Percentiles rank a stretch among this genome's conserved stretches.
phyloP scores from a whole-genome alignment of 2,888 invertebrate genomes.

The Xylota segnis region DNA sequence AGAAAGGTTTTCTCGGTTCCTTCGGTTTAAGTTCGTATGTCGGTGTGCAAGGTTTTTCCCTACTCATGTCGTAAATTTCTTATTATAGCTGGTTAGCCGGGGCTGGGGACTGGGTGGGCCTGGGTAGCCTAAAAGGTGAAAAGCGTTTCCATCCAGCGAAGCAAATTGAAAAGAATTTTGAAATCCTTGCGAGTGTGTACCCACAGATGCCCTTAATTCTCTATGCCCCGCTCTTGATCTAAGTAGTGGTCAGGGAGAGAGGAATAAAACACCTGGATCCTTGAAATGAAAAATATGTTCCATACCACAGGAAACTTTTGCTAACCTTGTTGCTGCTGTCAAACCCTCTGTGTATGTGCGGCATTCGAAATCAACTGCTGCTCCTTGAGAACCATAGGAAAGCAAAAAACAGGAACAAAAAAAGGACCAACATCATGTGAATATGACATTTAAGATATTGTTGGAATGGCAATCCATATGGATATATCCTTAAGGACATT shows the following conservation, averaged over 20 bases:
- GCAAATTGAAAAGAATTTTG: not conserved
- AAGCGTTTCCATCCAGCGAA: not conserved
- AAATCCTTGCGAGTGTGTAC: too few relatives aligned
- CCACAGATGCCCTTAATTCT: not conserved
- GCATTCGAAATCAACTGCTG: slow-evolving; percentile 34
- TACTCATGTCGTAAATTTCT: slow-evolving; percentile 26
- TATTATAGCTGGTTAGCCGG: not conserved
- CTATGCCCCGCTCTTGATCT: slow-evolving; percentile 2
- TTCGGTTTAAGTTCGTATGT: slow-evolving; percentile 12
- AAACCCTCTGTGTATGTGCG: slow-evolving; percentile 1
- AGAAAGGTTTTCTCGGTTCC: slow-evolving; percentile 48
- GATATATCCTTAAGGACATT: slow-evolving; percentile 39
- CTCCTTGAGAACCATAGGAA: slow-evolving; percentile 8
- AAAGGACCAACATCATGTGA: slow-evolving; percentile 11
- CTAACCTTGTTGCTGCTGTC: slow-evolving; percentile 24
- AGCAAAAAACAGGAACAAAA: slow-evolving; percentile 2
- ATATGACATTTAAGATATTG: slow-evolving; percentile 65
- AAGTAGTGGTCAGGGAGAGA: too few relatives aligned
- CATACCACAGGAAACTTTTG: slow-evolving; percentile 29
- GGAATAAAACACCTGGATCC: slow-evolving; percentile 29
- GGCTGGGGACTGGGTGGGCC: not conserved
- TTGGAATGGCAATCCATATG: slow-evolving; percentile 56
- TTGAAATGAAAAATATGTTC: slow-evolving; percentile 49
- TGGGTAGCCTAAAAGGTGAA: not conserved
- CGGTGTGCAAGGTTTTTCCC: not conserved